Conservation (phyloP, 1,140 invertebrate species). For the Sycophila sp. region DNA sequence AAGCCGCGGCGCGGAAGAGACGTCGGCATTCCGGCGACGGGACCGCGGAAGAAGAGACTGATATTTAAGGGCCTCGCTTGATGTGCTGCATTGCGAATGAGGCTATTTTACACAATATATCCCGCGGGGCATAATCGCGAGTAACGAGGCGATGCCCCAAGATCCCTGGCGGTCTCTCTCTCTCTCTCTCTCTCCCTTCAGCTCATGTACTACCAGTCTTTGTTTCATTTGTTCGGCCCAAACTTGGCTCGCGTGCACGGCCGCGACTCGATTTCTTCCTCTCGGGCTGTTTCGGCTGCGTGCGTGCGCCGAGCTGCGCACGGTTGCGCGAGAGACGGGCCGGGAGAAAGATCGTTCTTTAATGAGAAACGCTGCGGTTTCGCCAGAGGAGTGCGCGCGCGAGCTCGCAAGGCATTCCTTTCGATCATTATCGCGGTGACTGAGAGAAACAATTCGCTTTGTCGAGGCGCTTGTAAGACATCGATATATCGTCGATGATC, state of each 20-base stretch:
- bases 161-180: not conserved
- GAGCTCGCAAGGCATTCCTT: constrained; percentile 12
- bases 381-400: constrained; percentile 36
- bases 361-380: constrained; percentile 46
- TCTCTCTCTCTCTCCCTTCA: not conserved
- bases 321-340: not conserved
- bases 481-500: constrained; percentile 13
- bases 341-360: constrained; percentile 37
- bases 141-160: not conserved
- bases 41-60: not conserved
- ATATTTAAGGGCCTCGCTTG: constrained; percentile 35
- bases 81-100: constrained; percentile 48
- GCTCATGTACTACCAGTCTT: constrained; percentile 22
- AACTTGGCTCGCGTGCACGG: constrained; percentile 41
- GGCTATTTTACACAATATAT: constrained; percentile 45
- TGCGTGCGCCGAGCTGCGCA: not conserved
- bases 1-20: too few relatives aligned
- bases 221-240: constrained; percentile 48
- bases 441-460: constrained; percentile 31
- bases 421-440: constrained; percentile 33
- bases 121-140: constrained; percentile 2
- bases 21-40: too few relatives aligned
- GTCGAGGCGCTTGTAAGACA: not conserved
- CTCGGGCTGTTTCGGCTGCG: not conserved
- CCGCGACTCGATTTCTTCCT: constrained; percentile 42